phyloP scores from a whole-genome alignment of 2,888 invertebrate genomes.

The Rhagonycha lutea region DNA sequence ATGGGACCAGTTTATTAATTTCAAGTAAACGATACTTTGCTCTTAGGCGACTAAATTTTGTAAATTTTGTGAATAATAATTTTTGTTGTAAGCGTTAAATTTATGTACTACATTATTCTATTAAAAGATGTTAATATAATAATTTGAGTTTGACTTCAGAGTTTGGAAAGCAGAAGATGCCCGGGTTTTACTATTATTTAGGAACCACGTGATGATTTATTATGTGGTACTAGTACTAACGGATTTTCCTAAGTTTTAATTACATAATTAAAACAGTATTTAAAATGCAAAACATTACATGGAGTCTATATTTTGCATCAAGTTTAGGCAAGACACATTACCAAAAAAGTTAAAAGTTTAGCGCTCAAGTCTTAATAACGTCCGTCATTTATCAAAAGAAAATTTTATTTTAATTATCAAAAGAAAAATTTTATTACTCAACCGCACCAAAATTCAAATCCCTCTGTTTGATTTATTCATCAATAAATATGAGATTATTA shows the following conservation, averaged over 20 bases:
- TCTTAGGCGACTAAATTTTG: conserved; percentile 3
- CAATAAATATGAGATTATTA: background rate
- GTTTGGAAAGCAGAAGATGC: background rate
- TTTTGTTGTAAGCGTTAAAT: conserved; percentile 1
- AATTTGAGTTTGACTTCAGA: background rate
- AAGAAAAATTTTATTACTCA: background rate
- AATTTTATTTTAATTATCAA: background rate
- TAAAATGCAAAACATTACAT: conserved; percentile 31
- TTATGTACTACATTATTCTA: background rate
- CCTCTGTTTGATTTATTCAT: background rate
- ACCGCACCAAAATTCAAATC: background rate
- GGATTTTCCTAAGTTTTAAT: conserved; percentile 36
- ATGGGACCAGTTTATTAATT: conserved; percentile 18
- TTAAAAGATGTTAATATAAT: conserved; percentile 1
- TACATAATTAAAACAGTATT: conserved; percentile 38
- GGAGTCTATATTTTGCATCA: conserved; percentile 10
- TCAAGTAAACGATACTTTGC: conserved; percentile 9
- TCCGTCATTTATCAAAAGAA: background rate
- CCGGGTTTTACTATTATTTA: background rate
- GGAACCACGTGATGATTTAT: conserved; percentile 25
- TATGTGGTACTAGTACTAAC: conserved; percentile 27
- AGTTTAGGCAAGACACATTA: conserved; percentile 3
- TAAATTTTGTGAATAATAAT: conserved; percentile 12
- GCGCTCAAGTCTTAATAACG: background rate
- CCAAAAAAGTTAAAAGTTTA: background rate